These are phyloP conservation scores for Philypnodon macrostomus DNA, from an alignment of 2,797 vertebrate genomes.

Conservation along the genomic window DNA sequence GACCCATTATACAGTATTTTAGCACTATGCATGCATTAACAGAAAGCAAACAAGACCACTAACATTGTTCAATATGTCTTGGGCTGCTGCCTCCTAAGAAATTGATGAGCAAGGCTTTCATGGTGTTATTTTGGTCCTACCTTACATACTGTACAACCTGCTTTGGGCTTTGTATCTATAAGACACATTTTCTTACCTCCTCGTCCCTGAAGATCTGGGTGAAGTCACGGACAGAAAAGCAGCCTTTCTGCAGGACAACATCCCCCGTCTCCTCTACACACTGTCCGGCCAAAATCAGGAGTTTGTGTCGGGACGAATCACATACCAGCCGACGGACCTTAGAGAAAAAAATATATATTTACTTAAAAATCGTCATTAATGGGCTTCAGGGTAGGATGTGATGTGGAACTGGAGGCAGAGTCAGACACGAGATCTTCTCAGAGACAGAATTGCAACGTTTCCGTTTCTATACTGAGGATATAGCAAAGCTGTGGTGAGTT, in stretches of 20 bases:
- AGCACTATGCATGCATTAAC: no score
- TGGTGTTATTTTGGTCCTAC: no score
- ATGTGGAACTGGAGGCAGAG: not conserved
- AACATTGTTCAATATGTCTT: no score
- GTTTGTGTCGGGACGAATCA: conserved; percentile 82
- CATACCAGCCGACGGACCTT: conserved; percentile 87
- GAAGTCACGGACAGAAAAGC: conserved; percentile 83
- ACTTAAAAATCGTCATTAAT: not conserved
- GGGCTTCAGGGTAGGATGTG: no score
- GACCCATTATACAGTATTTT: no score
- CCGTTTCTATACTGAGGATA: not conserved
- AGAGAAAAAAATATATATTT: not conserved
- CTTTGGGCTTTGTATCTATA: not conserved
- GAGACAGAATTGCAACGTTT: not conserved
- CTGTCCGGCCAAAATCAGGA: conserved; percentile 87
- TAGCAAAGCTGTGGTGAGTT: no score
- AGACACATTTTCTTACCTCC: conserved; percentile 76
- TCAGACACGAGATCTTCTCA: not conserved
- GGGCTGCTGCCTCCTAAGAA: no score
- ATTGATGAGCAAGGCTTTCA: no score
- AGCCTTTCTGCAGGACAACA: conserved; percentile 85
- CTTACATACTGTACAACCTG: no score
- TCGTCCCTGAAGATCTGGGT: conserved; percentile 84
- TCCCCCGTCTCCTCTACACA: conserved; percentile 85
- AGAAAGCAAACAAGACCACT: no score